Evolutionary conservation across 1,140 invertebrate species (phyloP).

Genomic region (Brachionus paranguensis): DNA sequence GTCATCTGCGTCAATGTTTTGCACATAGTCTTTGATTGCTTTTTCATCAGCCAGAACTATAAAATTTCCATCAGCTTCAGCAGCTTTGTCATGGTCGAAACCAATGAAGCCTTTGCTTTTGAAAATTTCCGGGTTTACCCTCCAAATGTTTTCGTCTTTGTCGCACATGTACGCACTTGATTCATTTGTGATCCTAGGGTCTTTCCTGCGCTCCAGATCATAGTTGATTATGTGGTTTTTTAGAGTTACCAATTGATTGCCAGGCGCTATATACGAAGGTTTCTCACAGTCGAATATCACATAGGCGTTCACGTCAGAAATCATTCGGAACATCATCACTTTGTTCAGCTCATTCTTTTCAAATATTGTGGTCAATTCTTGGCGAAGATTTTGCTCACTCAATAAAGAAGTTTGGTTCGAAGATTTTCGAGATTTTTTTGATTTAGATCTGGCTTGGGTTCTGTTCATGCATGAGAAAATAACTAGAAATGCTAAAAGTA

Average conservation of each 20-base stretch:
- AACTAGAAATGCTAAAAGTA: not conserved
- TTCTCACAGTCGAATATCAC: constrained; percentile 24
- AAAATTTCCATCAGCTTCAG: constrained; percentile 30
- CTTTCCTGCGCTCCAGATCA: not conserved
- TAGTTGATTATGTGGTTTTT: constrained; percentile 38
- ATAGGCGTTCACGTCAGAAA: not conserved
- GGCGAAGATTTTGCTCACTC: not conserved
- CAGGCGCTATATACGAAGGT: constrained; percentile 4
- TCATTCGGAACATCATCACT: not conserved
- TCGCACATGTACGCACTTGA: constrained; percentile 26
- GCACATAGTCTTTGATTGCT: not conserved
- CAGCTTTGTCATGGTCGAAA: constrained; percentile 7
- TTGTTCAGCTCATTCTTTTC: not conserved
- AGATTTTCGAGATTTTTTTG: not conserved
- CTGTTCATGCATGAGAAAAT: not conserved
- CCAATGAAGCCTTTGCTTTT: not conserved
- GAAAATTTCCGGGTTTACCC: constrained; percentile 18
- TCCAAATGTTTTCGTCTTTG: constrained; percentile 20
- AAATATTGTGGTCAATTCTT: not conserved
- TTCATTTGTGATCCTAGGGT: not conserved
- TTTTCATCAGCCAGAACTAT: constrained; percentile 30
- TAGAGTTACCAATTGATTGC: not conserved
- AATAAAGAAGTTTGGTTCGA: not conserved
- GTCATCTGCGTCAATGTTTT: not conserved
- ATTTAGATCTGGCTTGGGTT: not conserved